Conservation (phyloP, 2,113 vertebrate species). For the Pogonocichla stellata region DNA sequence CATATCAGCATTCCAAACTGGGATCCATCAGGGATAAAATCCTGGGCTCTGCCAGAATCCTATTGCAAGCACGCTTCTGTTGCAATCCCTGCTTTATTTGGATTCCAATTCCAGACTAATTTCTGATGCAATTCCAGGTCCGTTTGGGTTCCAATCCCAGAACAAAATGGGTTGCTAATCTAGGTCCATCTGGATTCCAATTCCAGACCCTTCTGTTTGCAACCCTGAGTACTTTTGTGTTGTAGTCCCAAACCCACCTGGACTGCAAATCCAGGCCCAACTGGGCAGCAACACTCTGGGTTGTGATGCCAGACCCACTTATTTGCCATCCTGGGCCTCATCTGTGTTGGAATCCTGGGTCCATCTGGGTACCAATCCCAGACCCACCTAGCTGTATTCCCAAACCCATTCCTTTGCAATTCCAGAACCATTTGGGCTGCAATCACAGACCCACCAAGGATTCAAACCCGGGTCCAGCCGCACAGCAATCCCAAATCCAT, state of each 20-base stretch:
- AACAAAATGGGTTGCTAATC: background rate
- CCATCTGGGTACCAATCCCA: background rate
- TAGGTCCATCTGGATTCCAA: background rate
- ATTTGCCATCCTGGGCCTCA: no score
- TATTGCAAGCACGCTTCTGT: background rate
- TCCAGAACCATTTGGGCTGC: background rate
- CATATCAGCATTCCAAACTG: background rate
- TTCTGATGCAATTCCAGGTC: background rate
- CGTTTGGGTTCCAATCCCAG: background rate
- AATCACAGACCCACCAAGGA: background rate
- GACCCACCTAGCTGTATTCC: background rate
- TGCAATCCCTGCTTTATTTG: background rate
- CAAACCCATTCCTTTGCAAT: background rate
- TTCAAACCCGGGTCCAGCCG: rapidly evolving
- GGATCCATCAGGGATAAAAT: background rate
- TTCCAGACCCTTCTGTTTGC: background rate
- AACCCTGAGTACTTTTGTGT: background rate
- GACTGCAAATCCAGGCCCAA: background rate
- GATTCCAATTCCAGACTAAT: no score
- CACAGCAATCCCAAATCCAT: background rate
- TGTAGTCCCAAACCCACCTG: background rate
- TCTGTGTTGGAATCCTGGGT: background rate
- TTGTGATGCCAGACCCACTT: rapidly evolving
- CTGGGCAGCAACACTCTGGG: background rate
- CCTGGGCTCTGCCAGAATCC: background rate